Evolutionary conservation across 2,113 vertebrate genomes (phyloP), one percentile per base, ranked within the genome.

Genomic region (Anas platyrhynchos): DNA sequence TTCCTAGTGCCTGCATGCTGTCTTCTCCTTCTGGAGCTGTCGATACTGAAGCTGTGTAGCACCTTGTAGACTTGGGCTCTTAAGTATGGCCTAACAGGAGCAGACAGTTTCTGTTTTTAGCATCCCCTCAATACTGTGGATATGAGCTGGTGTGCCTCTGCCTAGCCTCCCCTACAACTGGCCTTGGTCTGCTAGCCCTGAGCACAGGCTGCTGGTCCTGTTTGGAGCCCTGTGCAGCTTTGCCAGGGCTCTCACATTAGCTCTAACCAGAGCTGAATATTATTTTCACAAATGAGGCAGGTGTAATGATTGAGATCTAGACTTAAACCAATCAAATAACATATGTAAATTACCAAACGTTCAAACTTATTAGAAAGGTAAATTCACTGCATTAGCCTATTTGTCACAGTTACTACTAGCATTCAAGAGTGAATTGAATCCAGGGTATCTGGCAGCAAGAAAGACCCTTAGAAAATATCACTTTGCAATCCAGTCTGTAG

Each of bases 21-120:
- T 55, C 38, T 22, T 72, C 25, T 76, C 10, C 16, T 71, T 16
- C 1, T 1, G 31, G 27, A 83, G 31, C 9, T 1, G 0, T 32
- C n/a, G 32, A 26, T 52, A 23, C 14, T 27, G 44, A 66, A 65
- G 27, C n/a, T 66, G 52, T 21, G n/a, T 48, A 34, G 43, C n/a
- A 13, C 31, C 56, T 67, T 62, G 46, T 32, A 58, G 69, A 67
- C 25, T 7, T 48, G 89, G 31, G 20, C 41, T 67, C 15, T 38
- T 71, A 38, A 44, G 15, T 13, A 11, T 21, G 23, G 17, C 48
- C 43, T 1, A 0, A 1, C 2, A 59, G 38, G 44, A 16, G n/a
- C 50, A 71, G 41, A 3, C 1, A 2, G 25, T 69, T 69, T 52
- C 7, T 65, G 4, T 62, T 36, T 3, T 7, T 20, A 44, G 44